Evolutionary conservation across 2,797 vertebrate species (phyloP).

Genomic region (Myioborus miniatus): DNA sequence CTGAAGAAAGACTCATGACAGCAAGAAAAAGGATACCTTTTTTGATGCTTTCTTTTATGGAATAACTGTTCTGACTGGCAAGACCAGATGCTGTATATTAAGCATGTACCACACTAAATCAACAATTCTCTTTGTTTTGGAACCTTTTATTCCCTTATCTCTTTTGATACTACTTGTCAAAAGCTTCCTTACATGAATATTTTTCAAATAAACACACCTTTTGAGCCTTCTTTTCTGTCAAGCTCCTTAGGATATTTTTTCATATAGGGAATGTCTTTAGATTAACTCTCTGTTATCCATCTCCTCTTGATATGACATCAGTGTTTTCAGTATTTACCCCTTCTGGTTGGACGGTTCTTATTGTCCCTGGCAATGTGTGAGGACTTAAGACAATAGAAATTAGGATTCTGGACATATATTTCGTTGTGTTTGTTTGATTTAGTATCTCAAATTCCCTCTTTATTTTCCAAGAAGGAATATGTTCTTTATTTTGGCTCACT

Average conservation of each 20-base stretch:
- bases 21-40: neutral
- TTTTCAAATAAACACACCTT: slow-evolving; percentile 49
- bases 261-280: neutral
- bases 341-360: neutral
- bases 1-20: slow-evolving; percentile 5
- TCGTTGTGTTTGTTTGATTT: slow-evolving; percentile 37
- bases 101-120: neutral
- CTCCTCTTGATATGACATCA: neutral
- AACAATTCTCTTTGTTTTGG: slow-evolving; percentile 56
- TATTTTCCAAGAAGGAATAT: slow-evolving; percentile 44
- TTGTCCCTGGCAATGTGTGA: neutral
- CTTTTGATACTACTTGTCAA: slow-evolving; percentile 35
- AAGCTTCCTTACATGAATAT: slow-evolving; percentile 13
- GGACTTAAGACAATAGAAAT: slow-evolving; percentile 9
- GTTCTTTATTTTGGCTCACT: slow-evolving; percentile 54
- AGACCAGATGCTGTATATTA: slow-evolving; percentile 19
- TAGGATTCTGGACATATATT: slow-evolving; percentile 43
- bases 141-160: slow-evolving; percentile 9
- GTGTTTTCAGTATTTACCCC: slow-evolving; percentile 12
- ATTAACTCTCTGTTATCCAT: neutral
- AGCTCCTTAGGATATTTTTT: slow-evolving; percentile 31
- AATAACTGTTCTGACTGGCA: neutral
- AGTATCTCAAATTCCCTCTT: neutral
- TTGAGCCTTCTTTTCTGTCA: neutral
- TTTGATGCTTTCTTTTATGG: slow-evolving; percentile 7